These are phyloP conservation scores for Cnemophilus loriae DNA, from an alignment of 2,113 vertebrate genomes.

Conservation along the genomic window DNA sequence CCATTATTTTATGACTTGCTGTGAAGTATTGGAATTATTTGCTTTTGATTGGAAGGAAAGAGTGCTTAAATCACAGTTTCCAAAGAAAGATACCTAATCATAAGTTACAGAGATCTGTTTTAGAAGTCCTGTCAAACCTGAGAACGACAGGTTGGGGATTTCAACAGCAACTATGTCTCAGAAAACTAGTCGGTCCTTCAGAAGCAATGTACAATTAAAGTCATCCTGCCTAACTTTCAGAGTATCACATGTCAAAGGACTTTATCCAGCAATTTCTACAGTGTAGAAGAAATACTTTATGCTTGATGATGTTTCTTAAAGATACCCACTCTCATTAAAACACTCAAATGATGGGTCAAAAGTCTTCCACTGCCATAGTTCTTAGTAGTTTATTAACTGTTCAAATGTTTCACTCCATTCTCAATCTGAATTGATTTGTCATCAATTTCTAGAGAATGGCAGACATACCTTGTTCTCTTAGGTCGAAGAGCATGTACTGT, in stretches of 20 bases:
- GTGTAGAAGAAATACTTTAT: neutral
- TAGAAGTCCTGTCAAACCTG: neutral
- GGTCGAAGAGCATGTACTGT: neutral
- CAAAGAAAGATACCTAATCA: neutral
- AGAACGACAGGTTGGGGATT: fast-evolving
- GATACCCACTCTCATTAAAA: neutral
- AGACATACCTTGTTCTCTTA: neutral
- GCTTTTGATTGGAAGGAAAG: neutral
- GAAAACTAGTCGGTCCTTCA: neutral
- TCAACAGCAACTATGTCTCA: neutral
- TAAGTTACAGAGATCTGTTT: neutral
- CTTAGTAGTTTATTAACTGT: neutral
- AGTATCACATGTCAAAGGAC: neutral
- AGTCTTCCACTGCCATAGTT: neutral
- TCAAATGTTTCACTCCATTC: neutral
- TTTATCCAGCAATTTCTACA: neutral
- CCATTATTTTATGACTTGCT: neutral
- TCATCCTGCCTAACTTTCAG: neutral
- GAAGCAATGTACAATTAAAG: neutral
- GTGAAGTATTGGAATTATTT: neutral
- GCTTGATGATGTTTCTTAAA: neutral
- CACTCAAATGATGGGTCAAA: neutral
- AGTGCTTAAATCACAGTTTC: neutral
- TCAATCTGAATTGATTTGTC: neutral
- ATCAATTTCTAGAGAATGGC: neutral